Conservation (phyloP, 2,797 vertebrate genomes). For the Meriones psammophilus region DNA sequence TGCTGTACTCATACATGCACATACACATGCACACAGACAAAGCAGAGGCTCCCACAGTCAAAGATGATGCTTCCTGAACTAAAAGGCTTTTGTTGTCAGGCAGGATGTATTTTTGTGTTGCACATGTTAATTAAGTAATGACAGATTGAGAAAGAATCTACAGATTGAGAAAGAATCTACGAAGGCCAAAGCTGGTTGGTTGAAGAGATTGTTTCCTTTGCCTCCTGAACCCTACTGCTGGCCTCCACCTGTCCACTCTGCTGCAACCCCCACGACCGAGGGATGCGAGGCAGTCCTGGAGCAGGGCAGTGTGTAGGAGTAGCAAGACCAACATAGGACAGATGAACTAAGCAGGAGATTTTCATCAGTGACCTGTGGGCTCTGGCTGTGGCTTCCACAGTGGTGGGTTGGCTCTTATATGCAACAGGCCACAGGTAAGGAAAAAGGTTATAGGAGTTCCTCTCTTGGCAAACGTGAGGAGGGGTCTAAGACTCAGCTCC, state of each 20-base stretch:
- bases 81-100: not conserved
- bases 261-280: not conserved
- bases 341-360: not conserved
- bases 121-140: not conserved
- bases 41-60: not conserved
- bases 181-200: not conserved
- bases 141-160: not conserved
- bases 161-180: not conserved
- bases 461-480: not conserved
- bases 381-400: not conserved
- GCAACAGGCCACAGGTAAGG: not conserved
- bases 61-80: not conserved
- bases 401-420: too few species aligned
- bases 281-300: not conserved
- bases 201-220: not conserved
- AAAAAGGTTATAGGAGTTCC: not conserved
- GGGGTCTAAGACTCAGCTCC: not conserved
- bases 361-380: not conserved
- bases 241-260: not conserved
- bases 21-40: not conserved
- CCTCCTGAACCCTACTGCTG: not conserved
- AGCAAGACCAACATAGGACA: not conserved
- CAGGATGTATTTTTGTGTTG: accelerated
- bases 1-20: not conserved
- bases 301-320: not conserved